Percentiles rank a stretch among this genome's conserved stretches.
Conservation (phyloP, 2,888 invertebrate species). For the Meandrusa payeni region DNA sequence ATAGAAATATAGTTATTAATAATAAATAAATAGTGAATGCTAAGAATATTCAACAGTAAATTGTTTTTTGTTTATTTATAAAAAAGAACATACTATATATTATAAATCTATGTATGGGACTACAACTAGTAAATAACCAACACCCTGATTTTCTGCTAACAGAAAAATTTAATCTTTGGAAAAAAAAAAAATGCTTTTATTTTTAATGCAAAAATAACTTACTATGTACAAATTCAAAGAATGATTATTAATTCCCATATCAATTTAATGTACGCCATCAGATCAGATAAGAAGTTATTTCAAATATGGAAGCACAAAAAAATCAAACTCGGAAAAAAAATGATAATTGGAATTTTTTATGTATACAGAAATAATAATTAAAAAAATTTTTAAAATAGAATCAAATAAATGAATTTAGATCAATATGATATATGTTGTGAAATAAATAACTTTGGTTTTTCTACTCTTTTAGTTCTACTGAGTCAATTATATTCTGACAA, state of each 20-base stretch:
- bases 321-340: no score
- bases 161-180: conserved; percentile 13
- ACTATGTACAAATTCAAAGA: conserved; percentile 9
- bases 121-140: not conserved
- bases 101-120: not conserved
- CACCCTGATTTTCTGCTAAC: conserved; percentile 1
- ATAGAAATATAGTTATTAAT: no score
- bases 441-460: no score
- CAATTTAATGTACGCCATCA: no score
- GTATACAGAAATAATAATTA: no score
- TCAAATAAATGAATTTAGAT: not conserved
- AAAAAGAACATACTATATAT: not conserved
- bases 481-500: no score
- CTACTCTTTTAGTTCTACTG: no score
- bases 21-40: conserved; percentile 7
- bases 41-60: conserved; percentile 1
- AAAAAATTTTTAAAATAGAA: no score
- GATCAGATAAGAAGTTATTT: no score
- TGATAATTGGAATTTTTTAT: no score
- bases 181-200: conserved; percentile 4
- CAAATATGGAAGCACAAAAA: no score
- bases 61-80: not conserved
- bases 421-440: no score
- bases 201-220: conserved; percentile 16
- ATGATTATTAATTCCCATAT: conserved; percentile 8